These are phyloP conservation scores for Neopipo cinnamomea DNA, from an alignment of 2,113 vertebrate genomes.

Conservation along the genomic window DNA sequence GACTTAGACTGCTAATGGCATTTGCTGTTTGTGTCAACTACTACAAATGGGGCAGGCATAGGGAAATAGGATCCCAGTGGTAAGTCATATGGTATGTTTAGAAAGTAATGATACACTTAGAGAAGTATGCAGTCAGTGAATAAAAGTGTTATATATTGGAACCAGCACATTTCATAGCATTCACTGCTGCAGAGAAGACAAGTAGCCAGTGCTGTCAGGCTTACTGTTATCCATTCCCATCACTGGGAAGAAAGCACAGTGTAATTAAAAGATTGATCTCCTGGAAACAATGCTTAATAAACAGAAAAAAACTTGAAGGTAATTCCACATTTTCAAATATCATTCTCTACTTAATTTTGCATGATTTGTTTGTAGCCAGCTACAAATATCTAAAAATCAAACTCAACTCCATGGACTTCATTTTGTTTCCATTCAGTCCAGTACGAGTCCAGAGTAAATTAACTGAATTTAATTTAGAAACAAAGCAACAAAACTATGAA, in stretches of 20 bases:
- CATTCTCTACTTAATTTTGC: constrained; percentile 52
- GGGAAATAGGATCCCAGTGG: background rate
- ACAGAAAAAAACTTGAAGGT: background rate
- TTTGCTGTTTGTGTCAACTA: background rate
- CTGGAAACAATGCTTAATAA: constrained; percentile 57
- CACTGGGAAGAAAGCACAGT: background rate
- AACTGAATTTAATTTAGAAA: background rate
- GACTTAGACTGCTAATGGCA: background rate
- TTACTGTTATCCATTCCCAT: background rate
- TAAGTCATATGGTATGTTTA: background rate
- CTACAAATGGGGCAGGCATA: background rate
- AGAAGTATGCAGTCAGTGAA: background rate
- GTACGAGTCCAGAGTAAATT: background rate
- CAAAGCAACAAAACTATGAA: background rate
- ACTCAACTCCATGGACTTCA: background rate
- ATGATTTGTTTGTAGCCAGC: constrained; percentile 3
- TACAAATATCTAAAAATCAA: constrained; percentile 13
- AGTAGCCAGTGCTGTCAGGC: background rate
- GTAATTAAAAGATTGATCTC: constrained; percentile 62
- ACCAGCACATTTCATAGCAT: background rate
- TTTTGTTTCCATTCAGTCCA: background rate
- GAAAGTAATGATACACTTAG: background rate
- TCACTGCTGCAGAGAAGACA: background rate
- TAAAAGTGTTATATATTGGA: background rate
- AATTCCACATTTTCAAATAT: constrained; percentile 50